Conservation (phyloP, 2,888 invertebrate species). For the Aphodius granarius region DNA sequence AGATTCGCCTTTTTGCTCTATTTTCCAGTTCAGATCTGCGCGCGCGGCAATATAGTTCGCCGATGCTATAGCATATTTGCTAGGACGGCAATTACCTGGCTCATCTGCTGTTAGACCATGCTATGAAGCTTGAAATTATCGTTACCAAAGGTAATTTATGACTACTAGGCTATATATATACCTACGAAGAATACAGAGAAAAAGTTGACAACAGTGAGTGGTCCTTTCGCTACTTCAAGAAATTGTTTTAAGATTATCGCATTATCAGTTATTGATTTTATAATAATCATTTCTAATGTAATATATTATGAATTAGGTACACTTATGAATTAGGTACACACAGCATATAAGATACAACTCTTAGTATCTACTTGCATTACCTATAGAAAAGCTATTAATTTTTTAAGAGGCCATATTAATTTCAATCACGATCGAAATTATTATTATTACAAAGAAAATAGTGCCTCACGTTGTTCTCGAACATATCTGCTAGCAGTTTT, state of each 20-base stretch:
- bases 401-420: neutral
- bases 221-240: too few species aligned
- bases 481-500: neutral
- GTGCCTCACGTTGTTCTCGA: neutral
- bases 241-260: too few species aligned
- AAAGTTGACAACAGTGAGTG: too few species aligned
- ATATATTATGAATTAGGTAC: too few species aligned
- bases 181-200: neutral
- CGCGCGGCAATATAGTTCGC: neutral
- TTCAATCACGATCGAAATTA: neutral
- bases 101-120: neutral
- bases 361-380: too few species aligned
- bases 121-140: neutral
- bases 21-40: neutral
- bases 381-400: neutral
- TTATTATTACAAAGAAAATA: neutral
- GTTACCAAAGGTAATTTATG: neutral
- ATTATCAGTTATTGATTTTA: too few species aligned
- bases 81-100: neutral
- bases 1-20: neutral
- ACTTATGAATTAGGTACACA: too few species aligned
- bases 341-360: too few species aligned
- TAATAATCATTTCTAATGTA: too few species aligned
- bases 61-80: neutral
- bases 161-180: neutral